Percentiles rank a stretch among this genome's conserved stretches.
Evolutionary conservation across 2,888 invertebrate genomes (phyloP).

Genomic region (Rapana venosa): DNA sequence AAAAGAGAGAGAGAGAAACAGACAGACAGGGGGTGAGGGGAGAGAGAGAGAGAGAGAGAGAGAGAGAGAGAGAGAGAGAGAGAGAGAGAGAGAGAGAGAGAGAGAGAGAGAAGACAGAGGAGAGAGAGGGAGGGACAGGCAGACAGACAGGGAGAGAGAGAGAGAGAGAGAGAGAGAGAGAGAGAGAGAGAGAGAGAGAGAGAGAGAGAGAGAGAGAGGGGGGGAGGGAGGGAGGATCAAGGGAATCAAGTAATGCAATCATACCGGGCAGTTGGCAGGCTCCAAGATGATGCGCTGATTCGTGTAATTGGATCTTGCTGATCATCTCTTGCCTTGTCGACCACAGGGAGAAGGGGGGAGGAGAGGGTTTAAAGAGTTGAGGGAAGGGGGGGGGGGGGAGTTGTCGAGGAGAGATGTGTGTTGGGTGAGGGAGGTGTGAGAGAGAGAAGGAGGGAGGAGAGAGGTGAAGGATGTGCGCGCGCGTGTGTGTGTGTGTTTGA

Average conservation of each 20-base stretch:
- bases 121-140: background rate
- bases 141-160: background rate
- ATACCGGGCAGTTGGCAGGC: constrained; percentile 8
- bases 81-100: background rate
- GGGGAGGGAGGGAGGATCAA: background rate
- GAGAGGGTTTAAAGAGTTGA: too few species aligned
- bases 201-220: background rate
- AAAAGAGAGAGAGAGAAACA: too few species aligned
- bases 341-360: too few species aligned
- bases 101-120: background rate
- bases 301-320: constrained; percentile 14
- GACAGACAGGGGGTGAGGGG: background rate
- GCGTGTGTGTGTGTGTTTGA: too few species aligned
- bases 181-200: background rate
- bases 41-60: background rate
- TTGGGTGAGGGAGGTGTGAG: too few species aligned
- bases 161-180: background rate
- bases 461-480: too few species aligned
- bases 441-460: too few species aligned
- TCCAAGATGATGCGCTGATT: constrained; percentile 8
- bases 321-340: background rate
- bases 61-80: background rate
- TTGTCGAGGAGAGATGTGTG: too few species aligned
- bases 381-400: too few species aligned
- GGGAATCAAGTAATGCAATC: constrained; percentile 10